Evolutionary conservation across 2,113 vertebrate species (phyloP), one percentile per base, ranked within the genome.

Genomic region (Eudyptes chrysolophus): DNA sequence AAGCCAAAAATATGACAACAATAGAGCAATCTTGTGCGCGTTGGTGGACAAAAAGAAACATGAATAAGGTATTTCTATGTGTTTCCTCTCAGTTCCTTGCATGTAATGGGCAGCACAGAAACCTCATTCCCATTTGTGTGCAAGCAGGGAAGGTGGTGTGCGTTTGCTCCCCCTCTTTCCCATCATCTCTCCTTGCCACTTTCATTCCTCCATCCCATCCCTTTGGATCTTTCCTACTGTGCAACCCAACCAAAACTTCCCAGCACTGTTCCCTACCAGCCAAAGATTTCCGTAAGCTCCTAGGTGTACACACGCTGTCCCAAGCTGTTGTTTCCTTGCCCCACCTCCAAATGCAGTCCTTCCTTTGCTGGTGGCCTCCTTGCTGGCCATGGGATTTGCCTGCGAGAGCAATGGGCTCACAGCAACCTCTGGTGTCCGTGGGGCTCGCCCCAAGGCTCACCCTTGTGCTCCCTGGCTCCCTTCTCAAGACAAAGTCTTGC

Each of bases 221-320:
- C 15, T 91, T 94, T 86, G 46, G 24, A 46, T 52, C 44, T 89
- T 78, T 74, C 30, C 21, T 5, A 11, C 52, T 62, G 2, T 38
- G 16, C 38, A 54, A 76, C 34, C 66, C 22, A 89, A 11, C 22
- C 49, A 52, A 38, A 92, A 68, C 40, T 72, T 79, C 14, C 24
- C 51, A 85, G 21, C 34, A 11, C 34, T 40, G 27, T 85, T 90
- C 22, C 60, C 24, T 79, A 51, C 12, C 57, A 55, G 29, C 18
- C 52, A 26, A 11, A 83, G 38, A 64, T 46, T 92, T 83, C 79
- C 62, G 65, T 71, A 86, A 92, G 19, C 22, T 60, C 38, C 38
- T 72, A 42, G 32, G 25, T 27, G 25, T 52, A 42, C 2, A 1
- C 5, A 13, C 0, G 1, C 25, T 68, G 22, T 36, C 54, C 57